These are phyloP conservation scores for Luehdorfia chinensis DNA, from an alignment of 1,140 invertebrate genomes.

Conservation along the genomic window DNA sequence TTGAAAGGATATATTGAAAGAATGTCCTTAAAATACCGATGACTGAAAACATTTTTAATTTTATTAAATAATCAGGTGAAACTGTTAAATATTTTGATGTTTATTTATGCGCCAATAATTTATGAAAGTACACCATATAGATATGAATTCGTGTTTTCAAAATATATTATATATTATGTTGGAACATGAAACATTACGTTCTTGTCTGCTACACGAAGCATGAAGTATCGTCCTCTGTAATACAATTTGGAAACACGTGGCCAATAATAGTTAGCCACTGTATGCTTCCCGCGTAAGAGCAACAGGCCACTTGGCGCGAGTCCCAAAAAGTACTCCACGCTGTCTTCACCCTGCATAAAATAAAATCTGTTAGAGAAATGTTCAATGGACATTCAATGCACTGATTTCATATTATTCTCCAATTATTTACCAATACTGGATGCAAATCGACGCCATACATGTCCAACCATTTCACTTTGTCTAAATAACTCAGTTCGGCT, in stretches of 20 bases:
- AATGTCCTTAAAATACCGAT: too few relatives aligned
- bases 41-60: too few relatives aligned
- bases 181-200: constrained; percentile 84
- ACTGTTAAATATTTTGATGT: too few relatives aligned
- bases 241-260: constrained; percentile 97
- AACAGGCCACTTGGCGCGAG: constrained; percentile 98
- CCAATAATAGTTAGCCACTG: constrained; percentile 99
- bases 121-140: too few relatives aligned
- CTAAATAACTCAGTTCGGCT: constrained; percentile 93
- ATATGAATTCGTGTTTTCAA: too few relatives aligned
- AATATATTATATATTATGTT: too few relatives aligned
- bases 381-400: neutral
- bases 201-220: constrained; percentile 96
- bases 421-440: constrained; percentile 76
- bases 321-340: constrained; percentile 97
- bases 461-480: constrained; percentile 96
- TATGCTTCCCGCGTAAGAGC: constrained; percentile 95
- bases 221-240: constrained; percentile 97
- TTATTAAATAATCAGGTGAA: too few relatives aligned
- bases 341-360: constrained; percentile 92
- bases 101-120: too few relatives aligned
- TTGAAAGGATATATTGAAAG: too few relatives aligned
- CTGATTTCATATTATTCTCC: neutral
- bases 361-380: constrained; percentile 50
- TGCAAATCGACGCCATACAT: constrained; percentile 98